Conservation (phyloP, 1,140 invertebrate genomes). For the Polyergus mexicanus region DNA sequence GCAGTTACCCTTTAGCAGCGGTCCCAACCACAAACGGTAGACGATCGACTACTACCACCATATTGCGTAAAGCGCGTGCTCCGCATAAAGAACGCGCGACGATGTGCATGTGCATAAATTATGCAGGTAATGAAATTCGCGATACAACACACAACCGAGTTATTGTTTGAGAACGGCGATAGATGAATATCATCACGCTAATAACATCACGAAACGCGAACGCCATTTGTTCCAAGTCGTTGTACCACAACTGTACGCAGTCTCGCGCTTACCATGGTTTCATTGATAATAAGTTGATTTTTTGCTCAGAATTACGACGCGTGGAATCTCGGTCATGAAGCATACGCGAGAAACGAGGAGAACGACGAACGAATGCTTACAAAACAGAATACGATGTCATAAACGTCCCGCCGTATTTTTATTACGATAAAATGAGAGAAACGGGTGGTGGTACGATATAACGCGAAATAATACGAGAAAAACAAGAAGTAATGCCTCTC, state of each 20-base stretch:
- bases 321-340: neutral
- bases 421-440: conserved; percentile 26
- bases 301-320: neutral
- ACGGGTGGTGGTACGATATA: neutral
- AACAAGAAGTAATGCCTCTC: conserved; percentile 33
- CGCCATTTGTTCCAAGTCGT: conserved; percentile 5
- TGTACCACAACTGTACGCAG: neutral
- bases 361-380: conserved; percentile 2
- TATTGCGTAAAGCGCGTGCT: conserved; percentile 40
- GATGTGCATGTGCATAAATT: conserved; percentile 45
- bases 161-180: neutral
- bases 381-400: conserved; percentile 39
- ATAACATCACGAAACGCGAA: conserved; percentile 24
- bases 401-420: conserved; percentile 40
- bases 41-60: conserved; percentile 26
- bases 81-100: conserved; percentile 23
- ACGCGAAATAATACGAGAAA: conserved; percentile 17
- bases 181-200: conserved; percentile 18
- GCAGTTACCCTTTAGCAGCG: conserved; percentile 47
- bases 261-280: conserved; percentile 1
- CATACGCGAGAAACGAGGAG: neutral
- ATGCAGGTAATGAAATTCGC: conserved; percentile 45
- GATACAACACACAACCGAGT: conserved; percentile 41
- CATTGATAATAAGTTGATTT: conserved; percentile 41
- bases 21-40: neutral